phyloP scores from a whole-genome alignment of 2,797 vertebrate species.

The Thunnus albacares region DNA sequence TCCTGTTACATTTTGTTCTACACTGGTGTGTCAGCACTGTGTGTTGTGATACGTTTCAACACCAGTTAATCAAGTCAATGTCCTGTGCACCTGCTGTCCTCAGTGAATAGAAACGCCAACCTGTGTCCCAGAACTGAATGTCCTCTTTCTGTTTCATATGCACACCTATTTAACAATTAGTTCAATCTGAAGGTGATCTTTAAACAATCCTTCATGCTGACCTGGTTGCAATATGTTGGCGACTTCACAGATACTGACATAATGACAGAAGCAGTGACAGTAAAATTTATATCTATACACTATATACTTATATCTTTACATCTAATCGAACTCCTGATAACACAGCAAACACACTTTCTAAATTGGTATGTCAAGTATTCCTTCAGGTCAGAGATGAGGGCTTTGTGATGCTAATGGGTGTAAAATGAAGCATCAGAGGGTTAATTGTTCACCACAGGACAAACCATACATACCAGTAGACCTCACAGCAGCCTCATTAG shows the following conservation, averaged over 20 bases:
- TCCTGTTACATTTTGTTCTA: slow-evolving; percentile 18
- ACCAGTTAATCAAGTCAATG: neutral
- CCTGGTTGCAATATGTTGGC: no score
- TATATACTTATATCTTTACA: no score
- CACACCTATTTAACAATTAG: neutral
- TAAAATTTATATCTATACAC: no score
- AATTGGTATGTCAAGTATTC: neutral
- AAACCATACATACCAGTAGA: fast-evolving
- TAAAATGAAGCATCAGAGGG: neutral
- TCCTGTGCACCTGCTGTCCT: slow-evolving; percentile 38
- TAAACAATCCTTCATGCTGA: no score
- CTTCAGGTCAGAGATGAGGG: neutral
- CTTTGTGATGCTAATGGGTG: neutral
- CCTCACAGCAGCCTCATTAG: slow-evolving; percentile 9
- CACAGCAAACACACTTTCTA: neutral
- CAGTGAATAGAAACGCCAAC: neutral
- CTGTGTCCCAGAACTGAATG: neutral
- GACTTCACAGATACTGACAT: neutral
- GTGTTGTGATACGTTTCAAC: slow-evolving; percentile 51
- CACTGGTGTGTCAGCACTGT: neutral
- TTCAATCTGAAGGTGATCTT: neutral
- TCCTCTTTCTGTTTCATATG: neutral
- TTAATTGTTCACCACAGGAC: neutral
- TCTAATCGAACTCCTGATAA: neutral
- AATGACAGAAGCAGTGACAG: neutral